A percentile compares a stretch with the other conserved stretches of the same genome.
These are phyloP conservation scores for Paradoxurus hermaphroditus DNA, from an alignment of 2,113 vertebrate genomes.

Conservation along the genomic window DNA sequence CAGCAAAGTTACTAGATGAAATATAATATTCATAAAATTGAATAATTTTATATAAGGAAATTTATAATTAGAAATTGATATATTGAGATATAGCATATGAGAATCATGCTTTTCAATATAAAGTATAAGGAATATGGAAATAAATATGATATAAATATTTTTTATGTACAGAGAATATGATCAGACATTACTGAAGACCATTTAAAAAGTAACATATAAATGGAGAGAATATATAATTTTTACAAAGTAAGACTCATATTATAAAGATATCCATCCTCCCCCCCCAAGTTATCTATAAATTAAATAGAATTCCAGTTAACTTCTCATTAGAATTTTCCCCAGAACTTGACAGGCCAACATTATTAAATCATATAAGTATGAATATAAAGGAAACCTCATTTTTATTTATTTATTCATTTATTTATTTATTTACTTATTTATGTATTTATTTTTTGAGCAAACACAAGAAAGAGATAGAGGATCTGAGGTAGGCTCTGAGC, in stretches of 20 bases:
- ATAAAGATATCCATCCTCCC: not conserved
- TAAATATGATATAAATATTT: not conserved
- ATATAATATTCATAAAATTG: not conserved
- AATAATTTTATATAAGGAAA: not conserved
- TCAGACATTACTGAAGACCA: not conserved
- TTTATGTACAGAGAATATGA: not conserved
- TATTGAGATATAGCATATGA: not conserved
- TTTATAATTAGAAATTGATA: slow-evolving; percentile 4
- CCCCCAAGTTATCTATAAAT: not conserved
- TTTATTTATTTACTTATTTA: too few species aligned
- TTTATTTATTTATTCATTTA: too few species aligned
- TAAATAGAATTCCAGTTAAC: not conserved
- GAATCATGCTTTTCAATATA: not conserved
- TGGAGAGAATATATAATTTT: not conserved
- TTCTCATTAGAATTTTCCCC: not conserved
- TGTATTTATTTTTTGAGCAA: too few species aligned
- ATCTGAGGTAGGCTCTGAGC: too few species aligned
- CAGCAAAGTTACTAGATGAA: not conserved
- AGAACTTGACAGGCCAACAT: not conserved
- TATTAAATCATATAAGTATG: not conserved
- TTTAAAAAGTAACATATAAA: not conserved
- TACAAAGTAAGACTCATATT: not conserved
- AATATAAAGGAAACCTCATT: not conserved
- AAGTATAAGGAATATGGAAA: not conserved
- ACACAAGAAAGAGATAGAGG: too few species aligned